Conservation (phyloP, 2,888 invertebrate genomes). For the Thera obeliscata region DNA sequence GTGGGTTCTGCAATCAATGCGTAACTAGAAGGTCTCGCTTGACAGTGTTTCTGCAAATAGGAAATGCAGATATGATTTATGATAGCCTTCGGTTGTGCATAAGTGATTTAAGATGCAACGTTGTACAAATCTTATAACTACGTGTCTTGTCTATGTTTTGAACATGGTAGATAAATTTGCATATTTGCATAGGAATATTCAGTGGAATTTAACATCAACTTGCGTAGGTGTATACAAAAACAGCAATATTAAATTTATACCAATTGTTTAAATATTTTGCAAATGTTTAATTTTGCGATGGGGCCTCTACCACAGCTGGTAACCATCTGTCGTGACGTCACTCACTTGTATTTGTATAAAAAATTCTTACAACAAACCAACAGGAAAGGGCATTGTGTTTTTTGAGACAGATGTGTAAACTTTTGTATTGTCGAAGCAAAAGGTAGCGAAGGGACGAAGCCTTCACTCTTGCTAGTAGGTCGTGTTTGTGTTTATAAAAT, state of each 20-base stretch:
- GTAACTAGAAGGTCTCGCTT: slow-evolving; percentile 38
- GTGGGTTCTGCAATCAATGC: slow-evolving; percentile 47
- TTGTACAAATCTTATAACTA: slow-evolving; percentile 15
- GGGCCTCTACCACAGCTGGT: slow-evolving; percentile 21
- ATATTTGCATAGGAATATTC: not conserved
- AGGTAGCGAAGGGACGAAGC: slow-evolving; percentile 14
- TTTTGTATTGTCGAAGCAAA: slow-evolving; percentile 14
- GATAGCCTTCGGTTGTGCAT: slow-evolving; percentile 31
- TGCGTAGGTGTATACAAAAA: not conserved
- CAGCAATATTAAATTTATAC: not conserved
- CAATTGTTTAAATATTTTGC: not conserved
- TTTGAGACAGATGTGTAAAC: slow-evolving; percentile 23
- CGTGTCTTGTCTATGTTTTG: slow-evolving; percentile 12
- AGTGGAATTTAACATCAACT: not conserved
- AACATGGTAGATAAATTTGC: slow-evolving; percentile 1
- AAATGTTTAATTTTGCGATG: slow-evolving; percentile 9
- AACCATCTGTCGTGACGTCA: slow-evolving; percentile 33
- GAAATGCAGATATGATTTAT: slow-evolving; percentile 43
- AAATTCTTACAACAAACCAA: slow-evolving; percentile 26
- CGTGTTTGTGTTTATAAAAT: slow-evolving; percentile 4
- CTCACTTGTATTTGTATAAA: slow-evolving; percentile 17
- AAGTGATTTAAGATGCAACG: slow-evolving; percentile 25
- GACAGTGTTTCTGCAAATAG: slow-evolving; percentile 43
- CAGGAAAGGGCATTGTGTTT: slow-evolving; percentile 31
- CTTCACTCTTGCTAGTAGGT: slow-evolving; percentile 11